Percentiles rank a stretch among this genome's conserved stretches.
Evolutionary conservation across 2,113 vertebrate species (phyloP).

Genomic region (Melanerpes formicivorus): DNA sequence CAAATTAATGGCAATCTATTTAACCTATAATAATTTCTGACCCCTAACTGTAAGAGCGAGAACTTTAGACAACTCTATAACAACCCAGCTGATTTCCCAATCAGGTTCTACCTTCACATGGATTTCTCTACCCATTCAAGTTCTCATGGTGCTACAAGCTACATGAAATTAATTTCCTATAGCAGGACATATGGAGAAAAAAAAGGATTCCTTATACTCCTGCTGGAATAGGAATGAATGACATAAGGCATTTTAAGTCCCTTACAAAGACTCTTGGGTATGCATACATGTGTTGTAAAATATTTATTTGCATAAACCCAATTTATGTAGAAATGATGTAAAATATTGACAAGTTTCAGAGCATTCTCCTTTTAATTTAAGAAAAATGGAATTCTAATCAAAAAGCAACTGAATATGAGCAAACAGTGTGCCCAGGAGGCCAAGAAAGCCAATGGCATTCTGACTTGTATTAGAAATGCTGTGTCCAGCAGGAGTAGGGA

Average conservation of each 20-base stretch:
- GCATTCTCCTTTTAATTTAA: not conserved
- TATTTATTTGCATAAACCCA: not conserved
- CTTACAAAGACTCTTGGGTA: not conserved
- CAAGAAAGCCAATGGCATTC: too few species aligned
- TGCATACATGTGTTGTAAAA: not conserved
- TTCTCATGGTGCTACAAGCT: not conserved
- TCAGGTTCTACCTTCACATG: not conserved
- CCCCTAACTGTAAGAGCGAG: not conserved
- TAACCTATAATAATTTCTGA: not conserved
- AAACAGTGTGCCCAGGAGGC: too few species aligned
- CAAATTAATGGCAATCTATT: not conserved
- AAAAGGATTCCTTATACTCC: not conserved
- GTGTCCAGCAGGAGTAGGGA: too few species aligned
- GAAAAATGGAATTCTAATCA: not conserved
- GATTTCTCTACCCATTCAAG: not conserved
- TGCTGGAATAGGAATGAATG: not conserved
- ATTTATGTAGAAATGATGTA: not conserved
- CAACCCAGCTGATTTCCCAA: not conserved
- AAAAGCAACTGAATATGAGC: too few species aligned
- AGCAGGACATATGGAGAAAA: not conserved
- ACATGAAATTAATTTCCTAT: not conserved
- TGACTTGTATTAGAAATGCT: too few species aligned
- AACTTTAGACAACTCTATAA: not conserved
- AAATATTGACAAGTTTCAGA: not conserved
- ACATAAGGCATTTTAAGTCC: not conserved